Percentiles rank a stretch among this genome's conserved stretches.
phyloP scores from a whole-genome alignment of 2,888 invertebrate genomes.

The Drosophila kambysellisi region DNA sequence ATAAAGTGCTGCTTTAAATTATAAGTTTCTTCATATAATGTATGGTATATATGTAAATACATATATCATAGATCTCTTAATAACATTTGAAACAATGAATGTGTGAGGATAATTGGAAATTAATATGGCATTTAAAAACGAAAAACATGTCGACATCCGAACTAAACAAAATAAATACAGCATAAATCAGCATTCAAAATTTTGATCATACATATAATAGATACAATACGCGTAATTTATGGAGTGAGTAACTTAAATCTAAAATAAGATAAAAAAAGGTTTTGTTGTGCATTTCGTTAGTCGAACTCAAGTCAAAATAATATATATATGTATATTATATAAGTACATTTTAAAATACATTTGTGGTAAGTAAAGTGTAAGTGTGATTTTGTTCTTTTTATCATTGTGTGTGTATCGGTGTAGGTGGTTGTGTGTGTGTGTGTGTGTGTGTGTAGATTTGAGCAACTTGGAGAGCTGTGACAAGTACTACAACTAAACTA shows the following conservation, averaged over 20 bases:
- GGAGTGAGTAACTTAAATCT: slow-evolving; percentile 56
- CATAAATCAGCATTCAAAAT: slow-evolving; percentile 59
- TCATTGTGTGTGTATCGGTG: slow-evolving; percentile 13
- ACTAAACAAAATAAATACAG: slow-evolving; percentile 74
- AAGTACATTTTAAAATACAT: slow-evolving; percentile 66
- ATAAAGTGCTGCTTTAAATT: slow-evolving; percentile 32
- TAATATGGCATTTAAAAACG: slow-evolving; percentile 55
- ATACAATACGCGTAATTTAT: slow-evolving; percentile 36
- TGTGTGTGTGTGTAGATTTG: slow-evolving; percentile 54
- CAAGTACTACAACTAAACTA: slow-evolving; percentile 62
- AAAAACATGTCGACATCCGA: slow-evolving; percentile 28
- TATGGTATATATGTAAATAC: slow-evolving; percentile 5
- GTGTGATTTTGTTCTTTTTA: slow-evolving; percentile 11
- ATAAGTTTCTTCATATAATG: slow-evolving; percentile 7
- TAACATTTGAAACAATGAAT: slow-evolving; percentile 41
- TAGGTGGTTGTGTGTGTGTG: slow-evolving; percentile 7
- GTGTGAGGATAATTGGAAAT: slow-evolving; percentile 26
- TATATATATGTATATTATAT: slow-evolving; percentile 38
- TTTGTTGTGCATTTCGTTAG: slow-evolving; percentile 55
- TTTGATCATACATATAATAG: slow-evolving; percentile 29
- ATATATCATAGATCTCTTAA: slow-evolving; percentile 23
- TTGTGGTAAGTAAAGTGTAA: slow-evolving; percentile 64
- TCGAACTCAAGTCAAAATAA: slow-evolving; percentile 66
- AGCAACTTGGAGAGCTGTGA: slow-evolving; percentile 72
- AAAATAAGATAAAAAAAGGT: slow-evolving; percentile 49